Base-by-base conservation (phyloP, 1,140 invertebrate species). In the Drosophila melanogaster region DNA sequence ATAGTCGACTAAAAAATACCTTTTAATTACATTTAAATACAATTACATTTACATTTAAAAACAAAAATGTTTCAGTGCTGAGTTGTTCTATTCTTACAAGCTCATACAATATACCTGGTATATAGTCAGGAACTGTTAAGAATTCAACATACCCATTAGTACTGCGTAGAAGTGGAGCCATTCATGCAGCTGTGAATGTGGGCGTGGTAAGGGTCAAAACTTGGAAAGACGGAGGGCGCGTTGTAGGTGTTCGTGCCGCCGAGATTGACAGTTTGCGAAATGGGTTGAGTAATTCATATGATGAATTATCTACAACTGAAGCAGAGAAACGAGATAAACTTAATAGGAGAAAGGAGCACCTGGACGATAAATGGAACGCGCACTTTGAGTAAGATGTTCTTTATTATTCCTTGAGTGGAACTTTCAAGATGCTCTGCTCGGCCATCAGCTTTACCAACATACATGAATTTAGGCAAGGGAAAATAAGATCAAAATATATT, bases 251-350 rank as follows among this genome's bases (percentile, higher is more conserved):
- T 61, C 47, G 64, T 69, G 60, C 47, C 64, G 67, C 73, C 58
- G 66, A 81, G 70, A 86, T 86, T 86, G 83, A 86, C 83, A 86
- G 75, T 79, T 86, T 86, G 75, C 58, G 61, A 86, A 81, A 81
- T 81, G 70, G 75, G 77, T 81, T 86, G 83, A 81, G 81, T 81
- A 86, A 86, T 86, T 86, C 81, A 71, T 54, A 80, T 86, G 79
- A 81, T 81, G 74, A 81, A 81, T 77, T 74, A 79, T 69, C 69
- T 72, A 47, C 53, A 47, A 44, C 58, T 49, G 55, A 47, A 73
- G 66, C 38, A 72, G 35, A 19, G 26, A 8, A n/a, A 66, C 12
- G 17, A 70, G 50, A 65, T 67, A 67, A 44, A 51, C 40, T 37
- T 50, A 62, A 66, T n/a, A 22, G 8, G 8, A 19, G 22, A 12